Base-by-base conservation (phyloP, 2,797 vertebrate genomes). In the Spondyliosoma cantharus region DNA sequence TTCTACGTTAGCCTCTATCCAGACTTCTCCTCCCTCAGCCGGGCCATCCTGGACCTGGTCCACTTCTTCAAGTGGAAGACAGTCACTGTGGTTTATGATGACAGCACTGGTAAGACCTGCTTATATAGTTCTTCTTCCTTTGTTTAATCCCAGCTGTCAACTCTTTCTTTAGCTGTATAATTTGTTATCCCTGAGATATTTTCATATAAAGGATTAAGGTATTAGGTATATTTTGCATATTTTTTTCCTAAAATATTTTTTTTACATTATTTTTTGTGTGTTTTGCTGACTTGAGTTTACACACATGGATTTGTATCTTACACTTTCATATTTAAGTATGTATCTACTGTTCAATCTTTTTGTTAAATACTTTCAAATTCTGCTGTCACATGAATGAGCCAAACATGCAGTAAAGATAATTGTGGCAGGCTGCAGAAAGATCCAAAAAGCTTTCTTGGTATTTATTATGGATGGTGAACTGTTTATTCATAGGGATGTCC, bases 51-150 rank as follows among this genome's bases (percentile, higher is more conserved):
- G 88, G 98, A 99, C 92, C 94, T 99, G 94, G 98, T 99, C 68
- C 97, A 99, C 90, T 99, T 99, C 94, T 99, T 99, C 95, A 99
- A 98, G 93, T 99, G 98, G 98, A 99, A 98, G 95, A 99, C 97
- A 0, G 97, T 99, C 80, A 99, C 98, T 0, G 97, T 99, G 86
- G 98, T 98, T 67, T 99, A 99, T 20, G 98, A 99, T 82, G 98
- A 99, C 95, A 99, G 97, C 94, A 99, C 97, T 64, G 98, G 98
- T 99, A 95, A 93, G 90, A 59, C 52, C 5, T 24, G 5, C 14
- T 64, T 71, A 66, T 27, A 32, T 1, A 4, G 2, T n/a, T 64
- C 49, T 20, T 16, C 19, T 29, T 22, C 7, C 19, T n/a, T 29
- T 45, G 15, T 27, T 46, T 62, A 4, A 46, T 58, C 57, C 12